A percentile compares a stretch with the other conserved stretches of the same genome.
phyloP scores from a whole-genome alignment of 2,888 invertebrate genomes.

The Ctena decussata region DNA sequence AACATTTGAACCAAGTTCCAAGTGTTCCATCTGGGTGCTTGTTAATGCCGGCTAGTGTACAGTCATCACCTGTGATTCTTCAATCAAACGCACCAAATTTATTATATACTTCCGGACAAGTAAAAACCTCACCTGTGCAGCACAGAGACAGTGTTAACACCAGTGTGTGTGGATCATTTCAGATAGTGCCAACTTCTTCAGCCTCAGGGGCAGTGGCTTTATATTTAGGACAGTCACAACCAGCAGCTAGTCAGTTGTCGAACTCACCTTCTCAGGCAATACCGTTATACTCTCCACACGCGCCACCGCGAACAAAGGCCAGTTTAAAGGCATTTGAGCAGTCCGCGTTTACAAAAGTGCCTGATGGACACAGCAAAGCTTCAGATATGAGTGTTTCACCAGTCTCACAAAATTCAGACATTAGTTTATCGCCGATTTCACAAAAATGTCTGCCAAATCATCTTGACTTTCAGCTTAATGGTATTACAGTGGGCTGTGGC shows the following conservation, averaged over 20 bases:
- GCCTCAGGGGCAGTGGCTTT: conserved; percentile 45
- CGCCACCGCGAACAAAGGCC: conserved; percentile 65
- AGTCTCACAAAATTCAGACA: conserved; percentile 22
- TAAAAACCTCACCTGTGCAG: conserved; percentile 36
- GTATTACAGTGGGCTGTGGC: conserved; percentile 37
- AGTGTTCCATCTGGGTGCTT: conserved; percentile 56
- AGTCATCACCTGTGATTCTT: conserved; percentile 53
- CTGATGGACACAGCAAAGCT: neutral
- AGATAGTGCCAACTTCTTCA: conserved; percentile 64
- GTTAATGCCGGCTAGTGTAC: conserved; percentile 59
- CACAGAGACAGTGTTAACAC: conserved; percentile 29
- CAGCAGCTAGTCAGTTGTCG: neutral
- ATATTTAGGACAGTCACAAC: conserved; percentile 61
- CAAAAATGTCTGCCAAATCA: neutral
- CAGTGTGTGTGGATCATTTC: conserved; percentile 71
- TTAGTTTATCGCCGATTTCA: conserved; percentile 21
- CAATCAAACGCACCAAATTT: conserved; percentile 36
- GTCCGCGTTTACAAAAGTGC: conserved; percentile 53
- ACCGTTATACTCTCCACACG: conserved; percentile 28
- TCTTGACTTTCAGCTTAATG: conserved; percentile 38
- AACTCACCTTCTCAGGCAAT: conserved; percentile 19
- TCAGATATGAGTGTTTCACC: conserved; percentile 36
- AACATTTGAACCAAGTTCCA: conserved; percentile 39
- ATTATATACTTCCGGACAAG: conserved; percentile 23
- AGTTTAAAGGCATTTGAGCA: conserved; percentile 61